Evolutionary conservation across 2,113 vertebrate species (phyloP).

Genomic region (Petromus typicus): DNA sequence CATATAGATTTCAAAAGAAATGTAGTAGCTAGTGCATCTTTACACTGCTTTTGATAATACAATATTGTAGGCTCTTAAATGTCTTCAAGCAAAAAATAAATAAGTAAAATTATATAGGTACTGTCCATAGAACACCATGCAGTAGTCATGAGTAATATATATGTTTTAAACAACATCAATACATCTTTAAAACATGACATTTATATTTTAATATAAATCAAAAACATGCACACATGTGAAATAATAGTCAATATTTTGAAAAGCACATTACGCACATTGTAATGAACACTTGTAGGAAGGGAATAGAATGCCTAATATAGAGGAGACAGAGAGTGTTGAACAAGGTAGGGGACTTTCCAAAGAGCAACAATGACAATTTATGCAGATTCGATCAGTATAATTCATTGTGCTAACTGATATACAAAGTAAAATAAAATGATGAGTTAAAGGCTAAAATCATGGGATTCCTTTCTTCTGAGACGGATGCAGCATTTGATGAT

Average conservation of each 20-base stretch:
- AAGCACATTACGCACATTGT: neutral
- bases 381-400: neutral
- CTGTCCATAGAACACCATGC: neutral
- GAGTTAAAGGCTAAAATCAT: neutral
- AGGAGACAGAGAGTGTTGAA: neutral
- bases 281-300: neutral
- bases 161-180: neutral
- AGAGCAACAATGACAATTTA: neutral
- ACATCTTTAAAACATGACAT: neutral
- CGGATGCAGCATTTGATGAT: neutral
- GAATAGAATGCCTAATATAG: neutral
- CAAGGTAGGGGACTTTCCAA: neutral
- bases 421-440: neutral
- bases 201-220: neutral
- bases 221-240: neutral
- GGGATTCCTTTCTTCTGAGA: neutral
- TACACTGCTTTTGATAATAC: neutral
- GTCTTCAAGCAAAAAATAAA: neutral
- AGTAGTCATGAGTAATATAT: neutral
- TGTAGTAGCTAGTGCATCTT: neutral
- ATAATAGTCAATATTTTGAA: neutral
- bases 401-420: neutral
- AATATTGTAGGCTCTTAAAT: neutral
- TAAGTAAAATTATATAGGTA: neutral
- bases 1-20: neutral